These are phyloP conservation scores for Craseonycteris thonglongyai DNA, from an alignment of 2,113 vertebrate genomes.

Conservation along the genomic window DNA sequence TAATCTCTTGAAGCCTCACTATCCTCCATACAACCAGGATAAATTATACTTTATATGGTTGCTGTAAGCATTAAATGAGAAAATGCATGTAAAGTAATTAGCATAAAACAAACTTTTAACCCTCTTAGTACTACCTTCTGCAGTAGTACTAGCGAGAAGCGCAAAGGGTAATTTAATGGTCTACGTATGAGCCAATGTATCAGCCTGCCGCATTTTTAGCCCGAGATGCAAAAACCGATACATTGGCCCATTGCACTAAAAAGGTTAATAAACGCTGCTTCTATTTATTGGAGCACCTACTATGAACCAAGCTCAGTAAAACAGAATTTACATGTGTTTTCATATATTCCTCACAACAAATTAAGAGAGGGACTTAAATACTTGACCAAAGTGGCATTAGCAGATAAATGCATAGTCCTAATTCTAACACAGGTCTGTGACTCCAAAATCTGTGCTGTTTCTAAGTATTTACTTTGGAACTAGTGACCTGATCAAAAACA, in stretches of 20 bases:
- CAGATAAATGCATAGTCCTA: neutral
- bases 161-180: no score
- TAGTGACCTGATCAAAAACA: neutral
- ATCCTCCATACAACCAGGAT: neutral
- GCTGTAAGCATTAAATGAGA: neutral
- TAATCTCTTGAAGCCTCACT: constrained; percentile 14
- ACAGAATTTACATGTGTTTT: neutral
- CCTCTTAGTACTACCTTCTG: no score
- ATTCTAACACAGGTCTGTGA: neutral
- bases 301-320: neutral
- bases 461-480: neutral
- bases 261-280: neutral
- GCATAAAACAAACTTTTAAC: neutral
- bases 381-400: neutral
- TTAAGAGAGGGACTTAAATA: neutral
- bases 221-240: no score
- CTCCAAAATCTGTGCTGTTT: neutral
- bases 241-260: no score
- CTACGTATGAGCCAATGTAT: no score
- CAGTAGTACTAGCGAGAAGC: no score
- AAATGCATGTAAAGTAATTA: neutral
- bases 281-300: neutral
- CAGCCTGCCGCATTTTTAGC: no score
- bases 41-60: neutral
- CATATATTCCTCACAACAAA: neutral